Conservation (phyloP, 2,888 invertebrate genomes). For the Leptopilina drosophilae region DNA sequence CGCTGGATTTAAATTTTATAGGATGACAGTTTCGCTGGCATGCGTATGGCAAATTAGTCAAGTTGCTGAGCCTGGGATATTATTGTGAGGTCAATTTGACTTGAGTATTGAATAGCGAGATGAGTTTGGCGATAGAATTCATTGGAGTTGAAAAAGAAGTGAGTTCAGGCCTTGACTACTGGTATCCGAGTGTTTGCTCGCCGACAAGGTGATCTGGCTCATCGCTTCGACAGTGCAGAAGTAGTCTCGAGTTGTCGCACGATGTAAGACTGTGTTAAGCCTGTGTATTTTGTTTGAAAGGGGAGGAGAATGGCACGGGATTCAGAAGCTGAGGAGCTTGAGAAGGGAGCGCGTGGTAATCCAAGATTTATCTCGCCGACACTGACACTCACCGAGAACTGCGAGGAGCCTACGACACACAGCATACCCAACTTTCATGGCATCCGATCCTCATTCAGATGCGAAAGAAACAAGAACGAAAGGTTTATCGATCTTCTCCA, state of each 20-base stretch:
- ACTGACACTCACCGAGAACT: constrained; percentile 58
- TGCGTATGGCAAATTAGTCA: constrained; percentile 29
- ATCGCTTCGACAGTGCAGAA: constrained; percentile 53
- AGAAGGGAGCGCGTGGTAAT: constrained; percentile 68
- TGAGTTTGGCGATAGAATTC: constrained; percentile 26
- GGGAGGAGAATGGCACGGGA: constrained; percentile 46
- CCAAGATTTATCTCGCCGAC: constrained; percentile 74
- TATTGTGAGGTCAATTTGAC: constrained; percentile 40
- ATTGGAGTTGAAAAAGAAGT: constrained; percentile 16
- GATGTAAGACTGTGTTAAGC: constrained; percentile 68
- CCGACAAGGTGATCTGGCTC: constrained; percentile 46
- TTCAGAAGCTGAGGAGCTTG: constrained; percentile 46
- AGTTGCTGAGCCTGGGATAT: constrained; percentile 13
- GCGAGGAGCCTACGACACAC: constrained; percentile 46
- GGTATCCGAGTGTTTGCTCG: constrained; percentile 33
- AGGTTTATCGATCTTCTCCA: not conserved
- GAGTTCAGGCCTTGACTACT: not conserved
- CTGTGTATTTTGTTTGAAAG: constrained; percentile 60
- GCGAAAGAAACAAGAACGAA: constrained; percentile 30
- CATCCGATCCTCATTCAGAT: constrained; percentile 27
- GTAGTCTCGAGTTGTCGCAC: constrained; percentile 62
- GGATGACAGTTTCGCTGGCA: too few relatives aligned
- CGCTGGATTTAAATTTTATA: too few relatives aligned
- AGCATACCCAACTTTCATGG: constrained; percentile 42
- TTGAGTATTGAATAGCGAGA: constrained; percentile 16